phyloP scores from a whole-genome alignment of 2,888 invertebrate species.

The Drosophila parthenogenetica region DNA sequence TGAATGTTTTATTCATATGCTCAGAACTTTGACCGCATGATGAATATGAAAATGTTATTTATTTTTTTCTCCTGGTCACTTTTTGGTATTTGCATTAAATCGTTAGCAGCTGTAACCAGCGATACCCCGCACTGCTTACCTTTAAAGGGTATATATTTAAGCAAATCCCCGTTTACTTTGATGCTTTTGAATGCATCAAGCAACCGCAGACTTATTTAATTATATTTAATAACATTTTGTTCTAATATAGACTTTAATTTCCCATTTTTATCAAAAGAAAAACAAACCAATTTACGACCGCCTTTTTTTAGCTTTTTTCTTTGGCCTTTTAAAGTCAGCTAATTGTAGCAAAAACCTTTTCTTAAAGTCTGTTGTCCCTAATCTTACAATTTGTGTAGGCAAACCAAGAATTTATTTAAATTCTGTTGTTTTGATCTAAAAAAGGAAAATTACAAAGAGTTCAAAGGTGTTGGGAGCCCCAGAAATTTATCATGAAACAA shows the following conservation, averaged over 20 bases:
- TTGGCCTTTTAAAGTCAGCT: slow-evolving; percentile 12
- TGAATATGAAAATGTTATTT: slow-evolving; percentile 10
- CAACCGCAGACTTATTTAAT: neutral
- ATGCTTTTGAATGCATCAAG: too few relatives aligned
- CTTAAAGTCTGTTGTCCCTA: neutral
- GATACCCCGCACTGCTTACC: neutral
- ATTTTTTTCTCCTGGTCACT: neutral
- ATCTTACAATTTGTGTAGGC: slow-evolving; percentile 31
- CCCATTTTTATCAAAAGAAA: neutral
- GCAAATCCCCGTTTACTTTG: neutral
- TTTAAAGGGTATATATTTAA: neutral
- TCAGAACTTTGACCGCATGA: slow-evolving; percentile 17
- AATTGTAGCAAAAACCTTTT: slow-evolving; percentile 23
- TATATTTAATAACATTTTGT: neutral
- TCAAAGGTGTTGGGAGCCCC: slow-evolving; percentile 29
- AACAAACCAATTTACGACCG: neutral
- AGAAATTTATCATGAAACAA: slow-evolving; percentile 40
- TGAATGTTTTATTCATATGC: slow-evolving; percentile 47
- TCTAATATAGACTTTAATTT: neutral
- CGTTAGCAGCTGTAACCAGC: neutral
- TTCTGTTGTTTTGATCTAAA: slow-evolving; percentile 10
- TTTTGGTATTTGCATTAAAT: slow-evolving; percentile 10
- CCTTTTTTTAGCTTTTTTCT: neutral
- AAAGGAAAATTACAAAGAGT: slow-evolving; percentile 24
- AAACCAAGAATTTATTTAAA: slow-evolving; percentile 33